Evolutionary conservation across 2,113 vertebrate species (phyloP).

Genomic region (Ciconia boyciana): DNA sequence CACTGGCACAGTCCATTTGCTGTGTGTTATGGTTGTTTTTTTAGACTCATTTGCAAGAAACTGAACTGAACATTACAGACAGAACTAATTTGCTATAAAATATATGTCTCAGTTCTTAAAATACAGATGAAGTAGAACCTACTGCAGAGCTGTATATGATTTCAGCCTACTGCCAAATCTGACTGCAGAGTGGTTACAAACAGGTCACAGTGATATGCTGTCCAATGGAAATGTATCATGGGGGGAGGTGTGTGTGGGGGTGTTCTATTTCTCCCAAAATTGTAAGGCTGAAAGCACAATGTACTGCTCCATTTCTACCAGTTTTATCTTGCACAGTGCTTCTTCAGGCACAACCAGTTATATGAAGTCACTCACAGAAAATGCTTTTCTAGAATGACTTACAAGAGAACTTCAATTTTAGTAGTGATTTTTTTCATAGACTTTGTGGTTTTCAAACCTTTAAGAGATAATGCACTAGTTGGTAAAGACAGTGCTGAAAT

Average conservation of each 20-base stretch:
- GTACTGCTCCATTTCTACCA: neutral
- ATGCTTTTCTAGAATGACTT: neutral
- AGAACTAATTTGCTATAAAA: neutral
- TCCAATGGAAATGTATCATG: neutral
- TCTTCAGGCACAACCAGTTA: neutral
- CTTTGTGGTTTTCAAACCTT: neutral
- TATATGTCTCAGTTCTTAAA: neutral
- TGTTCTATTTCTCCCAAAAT: neutral
- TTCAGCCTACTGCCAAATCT: neutral
- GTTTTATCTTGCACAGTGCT: neutral
- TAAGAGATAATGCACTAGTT: neutral
- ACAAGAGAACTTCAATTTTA: conserved; percentile 1
- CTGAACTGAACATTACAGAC: neutral
- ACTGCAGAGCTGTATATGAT: neutral
- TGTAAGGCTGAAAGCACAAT: neutral
- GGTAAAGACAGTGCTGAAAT: conserved; percentile 19
- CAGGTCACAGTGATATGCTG: neutral
- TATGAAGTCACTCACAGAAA: neutral
- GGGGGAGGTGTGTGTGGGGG: rapidly evolving
- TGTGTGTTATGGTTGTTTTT: neutral
- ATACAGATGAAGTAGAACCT: neutral
- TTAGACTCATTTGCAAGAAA: neutral
- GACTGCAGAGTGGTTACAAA: neutral
- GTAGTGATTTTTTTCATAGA: neutral
- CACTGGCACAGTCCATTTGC: neutral